A percentile compares a stretch with the other conserved stretches of the same genome.
phyloP scores from a whole-genome alignment of 2,888 invertebrate genomes.

The Dugesia japonica region DNA sequence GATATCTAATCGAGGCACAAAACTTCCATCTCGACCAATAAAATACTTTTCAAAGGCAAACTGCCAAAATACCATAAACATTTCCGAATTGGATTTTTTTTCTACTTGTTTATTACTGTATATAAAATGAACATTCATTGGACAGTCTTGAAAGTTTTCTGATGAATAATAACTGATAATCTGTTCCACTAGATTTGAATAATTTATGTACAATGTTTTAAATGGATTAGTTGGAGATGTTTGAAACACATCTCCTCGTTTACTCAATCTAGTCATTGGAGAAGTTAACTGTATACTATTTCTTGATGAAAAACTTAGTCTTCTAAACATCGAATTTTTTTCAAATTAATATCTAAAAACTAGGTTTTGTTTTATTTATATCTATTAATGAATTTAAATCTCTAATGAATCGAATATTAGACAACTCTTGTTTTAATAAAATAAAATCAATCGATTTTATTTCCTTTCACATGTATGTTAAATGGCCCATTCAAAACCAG shows the following conservation, averaged over 20 bases:
- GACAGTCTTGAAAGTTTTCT: neutral
- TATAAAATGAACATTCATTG: constrained; percentile 12
- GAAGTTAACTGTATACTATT: neutral
- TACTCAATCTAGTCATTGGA: neutral
- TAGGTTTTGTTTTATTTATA: too few relatives aligned
- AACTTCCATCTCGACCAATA: neutral
- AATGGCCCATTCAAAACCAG: too few relatives aligned
- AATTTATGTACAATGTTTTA: neutral
- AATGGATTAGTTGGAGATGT: neutral
- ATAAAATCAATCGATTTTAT: too few relatives aligned
- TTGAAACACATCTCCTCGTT: neutral
- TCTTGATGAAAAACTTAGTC: neutral
- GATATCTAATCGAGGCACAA: neutral
- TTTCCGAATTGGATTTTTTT: neutral
- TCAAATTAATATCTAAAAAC: too few relatives aligned
- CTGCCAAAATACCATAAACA: constrained; percentile 14
- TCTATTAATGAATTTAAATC: too few relatives aligned
- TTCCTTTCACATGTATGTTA: too few relatives aligned
- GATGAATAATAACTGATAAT: constrained; percentile 7
- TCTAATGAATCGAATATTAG: too few relatives aligned
- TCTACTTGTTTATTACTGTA: neutral
- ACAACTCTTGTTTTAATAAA: too few relatives aligned
- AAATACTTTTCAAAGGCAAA: neutral
- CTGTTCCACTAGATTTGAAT: neutral
- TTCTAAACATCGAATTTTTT: neutral